These are phyloP conservation scores for Tangara arthus DNA, from an alignment of 2,797 vertebrate species.

Conservation along the genomic window DNA sequence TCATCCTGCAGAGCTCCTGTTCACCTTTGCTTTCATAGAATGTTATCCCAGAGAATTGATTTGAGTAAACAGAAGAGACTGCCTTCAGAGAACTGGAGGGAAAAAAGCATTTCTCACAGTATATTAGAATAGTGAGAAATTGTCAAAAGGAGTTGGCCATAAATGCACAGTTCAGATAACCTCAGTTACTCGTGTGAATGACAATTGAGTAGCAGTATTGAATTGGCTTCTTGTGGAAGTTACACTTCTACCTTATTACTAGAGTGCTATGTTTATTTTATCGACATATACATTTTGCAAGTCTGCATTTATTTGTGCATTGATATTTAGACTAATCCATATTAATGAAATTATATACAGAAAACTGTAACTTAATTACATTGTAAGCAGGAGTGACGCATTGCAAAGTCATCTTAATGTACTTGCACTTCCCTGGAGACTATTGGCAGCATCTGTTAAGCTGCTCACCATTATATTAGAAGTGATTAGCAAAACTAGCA, in stretches of 20 bases:
- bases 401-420: slow-evolving; percentile 61
- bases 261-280: not conserved
- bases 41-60: not conserved
- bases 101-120: not conserved
- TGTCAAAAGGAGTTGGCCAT: not conserved
- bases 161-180: not conserved
- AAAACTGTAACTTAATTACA: slow-evolving; percentile 44
- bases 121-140: not conserved
- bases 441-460: slow-evolving; percentile 49
- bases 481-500: slow-evolving; percentile 18
- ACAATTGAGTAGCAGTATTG: not conserved
- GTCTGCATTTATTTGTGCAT: slow-evolving; percentile 40
- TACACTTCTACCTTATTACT: not conserved
- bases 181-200: not conserved
- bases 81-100: not conserved
- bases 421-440: slow-evolving; percentile 26
- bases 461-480: slow-evolving; percentile 45
- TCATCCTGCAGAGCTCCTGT: not conserved
- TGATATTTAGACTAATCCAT: slow-evolving; percentile 45
- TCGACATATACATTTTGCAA: not conserved
- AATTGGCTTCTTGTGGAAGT: not conserved
- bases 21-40: not conserved
- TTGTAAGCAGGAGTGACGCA: slow-evolving; percentile 32
- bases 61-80: not conserved
- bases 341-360: slow-evolving; percentile 43